Conservation (phyloP, 2,888 invertebrate genomes). For the Neoitamus cyanurus region DNA sequence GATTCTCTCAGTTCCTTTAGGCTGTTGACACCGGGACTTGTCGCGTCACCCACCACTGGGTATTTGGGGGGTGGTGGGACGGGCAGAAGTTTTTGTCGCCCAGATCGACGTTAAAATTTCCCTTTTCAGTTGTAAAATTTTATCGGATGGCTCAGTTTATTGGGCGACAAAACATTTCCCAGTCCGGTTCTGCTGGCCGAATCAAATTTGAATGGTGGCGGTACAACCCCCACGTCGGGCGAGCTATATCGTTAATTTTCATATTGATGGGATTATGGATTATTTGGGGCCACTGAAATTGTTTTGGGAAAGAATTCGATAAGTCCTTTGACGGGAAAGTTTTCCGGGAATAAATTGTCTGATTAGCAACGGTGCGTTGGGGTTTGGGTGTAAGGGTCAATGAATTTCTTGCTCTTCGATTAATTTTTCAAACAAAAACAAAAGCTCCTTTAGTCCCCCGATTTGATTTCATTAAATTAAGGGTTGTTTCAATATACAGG, state of each 20-base stretch:
- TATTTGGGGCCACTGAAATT: conserved; percentile 17
- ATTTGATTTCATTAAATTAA: too few relatives aligned
- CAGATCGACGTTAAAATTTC: background rate
- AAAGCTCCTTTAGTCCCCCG: too few relatives aligned
- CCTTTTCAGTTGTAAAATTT: conserved; percentile 37
- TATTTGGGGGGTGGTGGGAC: background rate
- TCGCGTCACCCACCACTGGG: background rate
- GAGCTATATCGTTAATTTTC: conserved; percentile 10
- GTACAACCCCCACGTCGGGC: background rate
- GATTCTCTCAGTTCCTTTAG: background rate
- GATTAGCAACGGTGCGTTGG: background rate
- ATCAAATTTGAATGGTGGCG: conserved; percentile 9
- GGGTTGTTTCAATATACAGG: too few relatives aligned
- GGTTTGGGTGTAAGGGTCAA: background rate
- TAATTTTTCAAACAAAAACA: too few relatives aligned
- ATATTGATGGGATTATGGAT: conserved; percentile 35
- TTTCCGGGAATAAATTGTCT: background rate
- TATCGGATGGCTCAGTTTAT: conserved; percentile 31
- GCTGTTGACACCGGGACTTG: background rate
- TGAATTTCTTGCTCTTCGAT: background rate
- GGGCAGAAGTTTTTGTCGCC: background rate
- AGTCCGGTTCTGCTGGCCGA: background rate
- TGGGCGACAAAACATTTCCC: conserved; percentile 43
- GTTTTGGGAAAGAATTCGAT: conserved; percentile 2
- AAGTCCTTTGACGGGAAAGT: background rate